Evolutionary conservation across 2,888 invertebrate species (phyloP), one percentile per base, ranked within the genome.

Genomic region (Galeruca laticollis): DNA sequence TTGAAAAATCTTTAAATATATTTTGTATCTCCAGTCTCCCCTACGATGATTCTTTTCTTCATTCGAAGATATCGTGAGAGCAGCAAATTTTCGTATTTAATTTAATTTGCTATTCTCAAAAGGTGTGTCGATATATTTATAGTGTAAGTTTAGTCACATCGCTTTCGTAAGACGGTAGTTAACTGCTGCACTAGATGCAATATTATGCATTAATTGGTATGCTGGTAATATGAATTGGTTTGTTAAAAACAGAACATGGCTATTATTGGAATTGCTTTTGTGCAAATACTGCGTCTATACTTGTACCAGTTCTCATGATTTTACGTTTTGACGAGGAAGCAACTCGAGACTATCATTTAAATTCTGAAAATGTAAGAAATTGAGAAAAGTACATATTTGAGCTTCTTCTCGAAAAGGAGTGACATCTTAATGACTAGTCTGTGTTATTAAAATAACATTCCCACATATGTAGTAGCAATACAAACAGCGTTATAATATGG

Each of bases 21-120:
- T 4, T 37, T 37, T 9, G 10, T 13, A 37, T 37, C 37, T 37
- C 8, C 37, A 37, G 6, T 37, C 9, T 37, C 13, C 13, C 37
- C 37, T 37, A 37, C 13, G 10, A 9, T 10, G 37, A 11, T 37
- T 0, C 8, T 37, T 37, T 37, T 37, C 8, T 37, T 37, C 71
- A 73, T 73, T 73, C 63, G 70, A 73, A 71, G 61, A 69, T 71
- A 75, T 73, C 75, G 75, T 75, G 75, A 75, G 74, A 74, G 74
- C 69, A 68, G 67, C 68, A 59, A 70, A 52, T 52, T 67, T 70
- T 73, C 71, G 73, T 73, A 73, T 63, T 70, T 73, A 70, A 75
- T 75, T 75, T 75, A 71, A 70, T 64, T 71, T 71, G 63, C 71
- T 71, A 73, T 75, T 75, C 74, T 72, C 69, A 51, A 62, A 57